Conservation (phyloP, 2,888 invertebrate genomes). For the Habroteleia sp. region DNA sequence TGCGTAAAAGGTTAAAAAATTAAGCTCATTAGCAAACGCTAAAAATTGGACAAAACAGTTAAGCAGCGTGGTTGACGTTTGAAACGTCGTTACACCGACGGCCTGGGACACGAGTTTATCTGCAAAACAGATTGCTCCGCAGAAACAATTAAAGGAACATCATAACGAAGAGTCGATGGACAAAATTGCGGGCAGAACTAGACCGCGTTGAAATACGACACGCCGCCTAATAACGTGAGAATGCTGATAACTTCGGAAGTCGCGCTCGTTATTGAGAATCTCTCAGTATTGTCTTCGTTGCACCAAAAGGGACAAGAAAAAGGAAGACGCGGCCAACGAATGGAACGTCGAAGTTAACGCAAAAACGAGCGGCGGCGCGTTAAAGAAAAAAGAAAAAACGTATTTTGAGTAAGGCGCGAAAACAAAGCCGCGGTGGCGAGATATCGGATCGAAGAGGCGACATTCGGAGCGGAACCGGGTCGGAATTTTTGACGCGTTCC, state of each 20-base stretch:
- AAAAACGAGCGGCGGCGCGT: slow-evolving; percentile 1
- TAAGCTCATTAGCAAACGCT: background rate
- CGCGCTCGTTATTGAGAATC: slow-evolving; percentile 34
- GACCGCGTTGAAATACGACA: slow-evolving; percentile 55
- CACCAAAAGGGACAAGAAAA: slow-evolving; percentile 23
- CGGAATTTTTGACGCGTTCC: slow-evolving; percentile 60
- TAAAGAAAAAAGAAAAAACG: slow-evolving; percentile 1
- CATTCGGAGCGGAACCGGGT: slow-evolving; percentile 70
- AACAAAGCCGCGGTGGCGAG: slow-evolving; percentile 32
- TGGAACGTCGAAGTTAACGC: slow-evolving; percentile 1
- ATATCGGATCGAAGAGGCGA: slow-evolving; percentile 45
- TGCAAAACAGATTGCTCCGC: slow-evolving; percentile 25
- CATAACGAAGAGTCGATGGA: slow-evolving; percentile 16
- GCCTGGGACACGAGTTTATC: slow-evolving; percentile 22
- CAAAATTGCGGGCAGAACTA: slow-evolving; percentile 51
- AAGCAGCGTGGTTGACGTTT: background rate
- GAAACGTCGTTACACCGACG: slow-evolving; percentile 23
- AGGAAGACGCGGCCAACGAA: slow-evolving; percentile 18
- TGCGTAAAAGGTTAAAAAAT: too few species aligned
- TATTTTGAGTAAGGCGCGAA: slow-evolving; percentile 50
- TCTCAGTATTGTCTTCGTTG: slow-evolving; percentile 42
- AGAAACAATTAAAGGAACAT: slow-evolving; percentile 50
- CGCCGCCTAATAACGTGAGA: slow-evolving; percentile 37
- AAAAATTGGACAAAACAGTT: background rate
- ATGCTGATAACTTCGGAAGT: slow-evolving; percentile 34